Evolutionary conservation across 2,888 invertebrate genomes (phyloP).

Genomic region (Thereva nobilitata): DNA sequence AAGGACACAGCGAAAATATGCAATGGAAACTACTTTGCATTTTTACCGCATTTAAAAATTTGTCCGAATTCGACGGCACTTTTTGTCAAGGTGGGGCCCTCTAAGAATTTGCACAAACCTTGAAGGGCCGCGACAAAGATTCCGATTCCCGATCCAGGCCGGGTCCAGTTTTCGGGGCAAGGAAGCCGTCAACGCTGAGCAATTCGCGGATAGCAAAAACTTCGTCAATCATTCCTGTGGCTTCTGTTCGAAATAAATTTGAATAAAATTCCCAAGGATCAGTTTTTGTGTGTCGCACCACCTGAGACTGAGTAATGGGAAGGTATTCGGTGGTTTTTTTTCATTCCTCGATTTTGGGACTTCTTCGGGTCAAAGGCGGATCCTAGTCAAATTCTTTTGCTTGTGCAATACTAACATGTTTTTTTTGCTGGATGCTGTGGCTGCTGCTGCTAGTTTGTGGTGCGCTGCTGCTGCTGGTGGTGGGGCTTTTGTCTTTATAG

Average conservation of each 20-base stretch:
- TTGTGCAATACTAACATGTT: too few relatives aligned
- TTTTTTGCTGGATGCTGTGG: not conserved
- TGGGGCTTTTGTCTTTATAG: not conserved
- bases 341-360: not conserved
- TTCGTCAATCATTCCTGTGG: slow-evolving; percentile 41
- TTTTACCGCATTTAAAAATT: slow-evolving; percentile 37
- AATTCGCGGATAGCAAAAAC: slow-evolving; percentile 37
- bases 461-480: not conserved
- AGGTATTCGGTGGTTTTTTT: not conserved
- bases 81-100: slow-evolving; percentile 29
- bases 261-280: slow-evolving; percentile 34
- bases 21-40: slow-evolving; percentile 27
- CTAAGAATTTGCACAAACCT: slow-evolving; percentile 25
- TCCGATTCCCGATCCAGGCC: not conserved
- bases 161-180: not conserved
- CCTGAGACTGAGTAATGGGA: not conserved
- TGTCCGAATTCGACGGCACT: slow-evolving; percentile 35
- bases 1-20: slow-evolving; percentile 29
- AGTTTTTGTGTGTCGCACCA: slow-evolving; percentile 14
- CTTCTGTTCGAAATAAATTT: slow-evolving; percentile 37
- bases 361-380: too few relatives aligned
- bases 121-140: slow-evolving; percentile 26
- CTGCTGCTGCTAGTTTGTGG: slow-evolving; percentile 7
- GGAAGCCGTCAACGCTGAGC: slow-evolving; percentile 23
- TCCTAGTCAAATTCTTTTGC: too few relatives aligned